Evolutionary conservation across 2,888 invertebrate genomes (phyloP), one percentile per base, ranked within the genome.

Genomic region (Caenorhabditis parvicauda): DNA sequence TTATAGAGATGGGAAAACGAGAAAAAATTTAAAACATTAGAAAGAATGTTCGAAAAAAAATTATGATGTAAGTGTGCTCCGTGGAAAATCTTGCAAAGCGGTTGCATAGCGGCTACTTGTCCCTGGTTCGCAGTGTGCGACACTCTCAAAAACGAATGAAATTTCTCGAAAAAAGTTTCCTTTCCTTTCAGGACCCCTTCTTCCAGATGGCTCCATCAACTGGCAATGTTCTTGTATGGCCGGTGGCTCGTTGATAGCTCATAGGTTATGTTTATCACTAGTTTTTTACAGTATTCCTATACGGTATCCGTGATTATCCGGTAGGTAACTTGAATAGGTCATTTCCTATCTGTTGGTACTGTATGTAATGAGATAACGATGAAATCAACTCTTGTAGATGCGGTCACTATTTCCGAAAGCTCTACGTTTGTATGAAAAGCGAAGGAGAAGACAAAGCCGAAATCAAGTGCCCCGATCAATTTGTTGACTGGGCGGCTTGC

Each of bases 191-290:
- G 68, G 69, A 35, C 69, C 69, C 7, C 25, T 44, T 1, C 54
- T 69, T 24, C 49, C 64, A 0, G 69, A 69, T 48, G 66, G 66
- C 6, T 46, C 59, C 0, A 69, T 69, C 39, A 69, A 69, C 49
- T 69, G 69, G 69, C 64, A 69, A 38, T 69, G 69, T 38, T 42
- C 66, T 17, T 69, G 69, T 42, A 69, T 69, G 69, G 66, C 62
- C 5, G 66, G 66, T 1, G 69, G 69, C 12, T 63, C 66, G 14
- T 29, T 69, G 17, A 66, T 66, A 0, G 66, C 69, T 25, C 69
- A 69, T 47, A 41, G 60, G 60, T 59, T 21, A 19, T 38, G 0
- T 43, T 41, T 32, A 29, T 3, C 21, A 29, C 21, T 48, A n/a
- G n/a, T n/a, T n/a, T n/a, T n/a, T n/a, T n/a, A n/a, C n/a, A n/a